Percentiles rank a stretch among this genome's conserved stretches.
phyloP scores from a whole-genome alignment of 2,888 invertebrate genomes.

The Oithona nana region DNA sequence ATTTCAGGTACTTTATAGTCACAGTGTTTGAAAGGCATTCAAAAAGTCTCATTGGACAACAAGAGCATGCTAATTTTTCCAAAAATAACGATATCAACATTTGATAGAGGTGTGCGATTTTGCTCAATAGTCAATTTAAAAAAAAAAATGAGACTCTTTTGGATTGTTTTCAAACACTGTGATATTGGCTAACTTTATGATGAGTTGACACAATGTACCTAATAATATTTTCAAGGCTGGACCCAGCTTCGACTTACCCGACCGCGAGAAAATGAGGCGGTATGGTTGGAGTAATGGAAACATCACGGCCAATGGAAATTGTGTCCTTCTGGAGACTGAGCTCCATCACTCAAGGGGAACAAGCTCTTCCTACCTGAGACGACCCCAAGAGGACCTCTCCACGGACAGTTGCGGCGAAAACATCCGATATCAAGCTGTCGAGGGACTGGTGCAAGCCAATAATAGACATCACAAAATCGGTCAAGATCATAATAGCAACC shows the following conservation, averaged over 20 bases:
- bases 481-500: too few relatives aligned
- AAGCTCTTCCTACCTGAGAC: not conserved
- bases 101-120: too few relatives aligned
- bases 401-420: conserved; percentile 8
- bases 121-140: too few relatives aligned
- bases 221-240: conserved; percentile 2
- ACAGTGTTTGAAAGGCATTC: too few relatives aligned
- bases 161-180: not conserved
- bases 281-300: not conserved
- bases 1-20: not conserved
- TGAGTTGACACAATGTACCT: not conserved
- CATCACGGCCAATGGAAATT: not conserved
- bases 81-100: too few relatives aligned
- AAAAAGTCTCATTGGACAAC: too few relatives aligned
- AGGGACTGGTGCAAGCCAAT: conserved; percentile 1
- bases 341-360: too few relatives aligned
- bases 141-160: too few relatives aligned
- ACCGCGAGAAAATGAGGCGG: not conserved
- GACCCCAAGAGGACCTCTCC: not conserved
- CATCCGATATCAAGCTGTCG: conserved; percentile 13
- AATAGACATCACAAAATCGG: too few relatives aligned
- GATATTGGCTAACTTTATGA: not conserved
- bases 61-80: too few relatives aligned
- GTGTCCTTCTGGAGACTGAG: not conserved
- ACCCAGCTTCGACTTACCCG: conserved; percentile 9